Evolutionary conservation across 2,797 vertebrate genomes (phyloP).

Genomic region (Pseudochirops corinnae): DNA sequence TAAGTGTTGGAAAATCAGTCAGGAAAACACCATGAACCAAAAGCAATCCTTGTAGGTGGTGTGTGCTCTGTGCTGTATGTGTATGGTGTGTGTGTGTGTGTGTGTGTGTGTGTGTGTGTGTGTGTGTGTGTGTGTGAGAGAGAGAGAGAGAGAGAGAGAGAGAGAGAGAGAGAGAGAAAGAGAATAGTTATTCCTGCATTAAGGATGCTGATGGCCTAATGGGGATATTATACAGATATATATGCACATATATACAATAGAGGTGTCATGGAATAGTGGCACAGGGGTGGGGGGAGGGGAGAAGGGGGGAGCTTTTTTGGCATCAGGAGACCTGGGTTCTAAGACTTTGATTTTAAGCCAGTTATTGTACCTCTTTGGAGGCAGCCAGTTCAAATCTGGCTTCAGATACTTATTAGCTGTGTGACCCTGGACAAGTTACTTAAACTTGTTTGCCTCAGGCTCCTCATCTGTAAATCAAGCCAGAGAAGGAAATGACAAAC

Average conservation of each 20-base stretch:
- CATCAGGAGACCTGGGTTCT: background rate
- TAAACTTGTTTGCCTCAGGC: too few species aligned
- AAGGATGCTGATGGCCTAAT: background rate
- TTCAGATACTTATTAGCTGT: too few species aligned
- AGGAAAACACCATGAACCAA: background rate
- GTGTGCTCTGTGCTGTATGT: background rate
- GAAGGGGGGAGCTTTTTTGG: background rate
- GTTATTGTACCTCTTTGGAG: background rate
- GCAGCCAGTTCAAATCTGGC: too few species aligned
- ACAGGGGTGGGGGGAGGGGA: too few species aligned
- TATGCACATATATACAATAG: background rate
- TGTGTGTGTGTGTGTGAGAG: too few species aligned
- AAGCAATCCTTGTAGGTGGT: background rate
- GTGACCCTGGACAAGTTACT: too few species aligned
- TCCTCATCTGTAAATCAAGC: too few species aligned
- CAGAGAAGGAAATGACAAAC: too few species aligned
- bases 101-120: too few species aligned
- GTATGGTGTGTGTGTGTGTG: background rate
- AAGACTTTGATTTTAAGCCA: background rate
- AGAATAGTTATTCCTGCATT: background rate
- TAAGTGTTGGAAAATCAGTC: background rate
- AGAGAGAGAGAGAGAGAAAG: too few species aligned
- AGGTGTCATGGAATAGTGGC: background rate
- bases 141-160: too few species aligned
- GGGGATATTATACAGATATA: too few species aligned